Conservation (phyloP, 2,113 vertebrate genomes). For the Xerus inauris region DNA sequence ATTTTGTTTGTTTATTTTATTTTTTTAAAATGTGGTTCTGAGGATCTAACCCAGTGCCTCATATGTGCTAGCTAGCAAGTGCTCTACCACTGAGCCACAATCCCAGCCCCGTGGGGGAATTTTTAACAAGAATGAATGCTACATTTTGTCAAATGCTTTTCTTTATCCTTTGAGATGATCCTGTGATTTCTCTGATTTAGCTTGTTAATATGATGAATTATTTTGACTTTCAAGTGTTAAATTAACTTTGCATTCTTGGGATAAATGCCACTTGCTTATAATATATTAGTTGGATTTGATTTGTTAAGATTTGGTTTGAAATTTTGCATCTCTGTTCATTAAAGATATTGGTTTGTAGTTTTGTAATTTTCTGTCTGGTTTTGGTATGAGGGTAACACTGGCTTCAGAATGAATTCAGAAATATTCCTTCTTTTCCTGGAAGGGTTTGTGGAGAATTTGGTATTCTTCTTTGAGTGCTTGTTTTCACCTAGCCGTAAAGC, state of each 20-base stretch:
- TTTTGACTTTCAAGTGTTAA: conserved; percentile 36
- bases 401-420: conserved; percentile 4
- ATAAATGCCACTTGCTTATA: not conserved
- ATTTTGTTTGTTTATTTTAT: too few species aligned
- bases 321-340: not conserved
- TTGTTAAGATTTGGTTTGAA: not conserved
- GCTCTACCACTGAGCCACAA: too few species aligned
- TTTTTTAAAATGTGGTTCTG: too few species aligned
- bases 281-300: conserved; percentile 21
- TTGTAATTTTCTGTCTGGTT: not conserved
- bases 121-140: not conserved
- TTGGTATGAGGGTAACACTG: not conserved
- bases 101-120: too few species aligned
- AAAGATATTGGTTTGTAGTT: not conserved
- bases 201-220: not conserved
- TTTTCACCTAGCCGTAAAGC: not conserved
- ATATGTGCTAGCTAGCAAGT: too few species aligned
- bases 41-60: too few species aligned
- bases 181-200: not conserved
- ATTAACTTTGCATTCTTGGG: conserved; percentile 15
- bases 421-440: not conserved
- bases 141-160: not conserved
- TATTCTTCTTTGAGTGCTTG: not conserved
- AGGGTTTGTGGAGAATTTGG: not conserved
- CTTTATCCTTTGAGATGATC: conserved; percentile 21